Percentiles rank a stretch among this genome's conserved stretches.
phyloP scores from a whole-genome alignment of 2,888 invertebrate genomes.

The Trachelus tabidus region DNA sequence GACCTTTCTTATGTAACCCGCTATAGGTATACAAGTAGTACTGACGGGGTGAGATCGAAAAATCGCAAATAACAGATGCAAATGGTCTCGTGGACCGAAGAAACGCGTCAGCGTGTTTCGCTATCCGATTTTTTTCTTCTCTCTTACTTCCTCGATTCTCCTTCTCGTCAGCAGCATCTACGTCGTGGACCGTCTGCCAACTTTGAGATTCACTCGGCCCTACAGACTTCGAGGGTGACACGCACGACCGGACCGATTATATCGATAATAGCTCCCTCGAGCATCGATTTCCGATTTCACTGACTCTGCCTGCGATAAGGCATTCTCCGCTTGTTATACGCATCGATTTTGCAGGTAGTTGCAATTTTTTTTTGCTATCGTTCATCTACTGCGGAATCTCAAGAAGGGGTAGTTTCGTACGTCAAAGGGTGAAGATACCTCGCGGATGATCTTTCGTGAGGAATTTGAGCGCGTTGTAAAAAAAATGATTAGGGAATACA shows the following conservation, averaged over 20 bases:
- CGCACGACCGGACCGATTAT: constrained; percentile 46
- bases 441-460: background rate
- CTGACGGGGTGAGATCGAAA: background rate
- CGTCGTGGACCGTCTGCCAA: constrained; percentile 32
- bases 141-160: constrained; percentile 7
- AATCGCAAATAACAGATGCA: background rate
- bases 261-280: constrained; percentile 47
- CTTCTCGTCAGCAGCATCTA: constrained; percentile 31
- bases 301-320: constrained; percentile 15
- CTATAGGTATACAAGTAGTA: too few relatives aligned
- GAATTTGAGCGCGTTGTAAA: background rate
- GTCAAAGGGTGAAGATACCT: background rate
- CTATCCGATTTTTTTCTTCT: background rate
- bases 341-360: constrained; percentile 7
- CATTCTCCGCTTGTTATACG: constrained; percentile 4
- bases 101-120: background rate
- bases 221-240: constrained; percentile 40
- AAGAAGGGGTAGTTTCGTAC: background rate
- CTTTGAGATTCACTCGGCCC: constrained; percentile 21
- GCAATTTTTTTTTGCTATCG: constrained; percentile 13
- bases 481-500: background rate
- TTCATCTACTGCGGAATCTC: background rate
- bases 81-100: background rate
- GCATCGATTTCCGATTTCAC: constrained; percentile 39
- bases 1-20: too few relatives aligned